A percentile compares a stretch with the other conserved stretches of the same genome.
Evolutionary conservation across 2,797 vertebrate genomes (phyloP).

Genomic region (Oreochromis mossambicus): DNA sequence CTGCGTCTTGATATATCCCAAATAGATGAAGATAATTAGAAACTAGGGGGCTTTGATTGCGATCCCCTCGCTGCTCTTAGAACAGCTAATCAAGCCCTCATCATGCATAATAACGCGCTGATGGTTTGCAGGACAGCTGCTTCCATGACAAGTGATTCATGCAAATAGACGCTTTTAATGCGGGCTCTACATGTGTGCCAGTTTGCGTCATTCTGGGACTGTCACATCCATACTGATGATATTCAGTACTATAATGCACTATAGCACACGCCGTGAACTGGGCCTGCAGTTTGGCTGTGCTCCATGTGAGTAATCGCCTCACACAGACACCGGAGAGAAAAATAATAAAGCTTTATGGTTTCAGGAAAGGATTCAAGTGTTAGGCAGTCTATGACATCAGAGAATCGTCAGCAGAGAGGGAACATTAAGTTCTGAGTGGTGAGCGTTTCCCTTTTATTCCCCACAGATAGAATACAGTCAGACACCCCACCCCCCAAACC

Average conservation of each 20-base stretch:
- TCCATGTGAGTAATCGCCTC: not conserved
- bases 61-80: not conserved
- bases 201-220: slow-evolving; percentile 31
- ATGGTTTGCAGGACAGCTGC: slow-evolving; percentile 13
- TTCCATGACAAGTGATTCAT: slow-evolving; percentile 34
- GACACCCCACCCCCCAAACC: not conserved
- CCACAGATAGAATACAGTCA: not conserved
- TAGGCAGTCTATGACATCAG: not conserved
- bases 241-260: not conserved
- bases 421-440: not conserved
- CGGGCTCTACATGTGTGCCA: not conserved
- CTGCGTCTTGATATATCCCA: not conserved
- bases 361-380: not conserved
- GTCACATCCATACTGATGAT: slow-evolving; percentile 36
- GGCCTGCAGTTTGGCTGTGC: not conserved
- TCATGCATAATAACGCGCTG: slow-evolving; percentile 2
- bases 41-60: not conserved
- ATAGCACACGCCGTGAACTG: not conserved
- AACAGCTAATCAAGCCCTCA: slow-evolving; percentile 10
- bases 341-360: not conserved
- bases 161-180: slow-evolving; percentile 46
- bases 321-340: not conserved
- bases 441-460: not conserved
- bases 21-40: slow-evolving; percentile 1
- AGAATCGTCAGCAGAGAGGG: not conserved